These are phyloP conservation scores for Neoascia interrupta DNA, from an alignment of 2,888 invertebrate genomes.

Conservation along the genomic window DNA sequence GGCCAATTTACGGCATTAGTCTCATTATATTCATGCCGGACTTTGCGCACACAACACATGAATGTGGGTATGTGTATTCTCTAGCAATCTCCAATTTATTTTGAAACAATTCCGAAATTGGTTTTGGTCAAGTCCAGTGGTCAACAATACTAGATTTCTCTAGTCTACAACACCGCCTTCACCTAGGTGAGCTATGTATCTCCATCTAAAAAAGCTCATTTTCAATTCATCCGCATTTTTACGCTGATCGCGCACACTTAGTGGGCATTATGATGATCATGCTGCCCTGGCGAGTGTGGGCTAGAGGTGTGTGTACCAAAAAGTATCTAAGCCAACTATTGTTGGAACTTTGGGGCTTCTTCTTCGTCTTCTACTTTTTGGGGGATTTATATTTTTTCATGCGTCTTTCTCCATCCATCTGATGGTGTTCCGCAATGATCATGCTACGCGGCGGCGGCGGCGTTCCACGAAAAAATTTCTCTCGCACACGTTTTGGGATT, in stretches of 20 bases:
- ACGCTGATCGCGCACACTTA: slow-evolving; percentile 58
- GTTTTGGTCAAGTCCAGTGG: slow-evolving; percentile 5
- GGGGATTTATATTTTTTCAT: neutral
- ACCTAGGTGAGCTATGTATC: no score
- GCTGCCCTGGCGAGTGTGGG: slow-evolving; percentile 31
- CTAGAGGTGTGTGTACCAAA: slow-evolving; percentile 12
- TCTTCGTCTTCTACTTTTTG: slow-evolving; percentile 3
- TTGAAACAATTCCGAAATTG: slow-evolving; percentile 37
- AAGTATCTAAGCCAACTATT: slow-evolving; percentile 39
- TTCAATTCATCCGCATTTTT: slow-evolving; percentile 46
- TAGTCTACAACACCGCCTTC: no score
- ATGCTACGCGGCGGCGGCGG: slow-evolving; percentile 34
- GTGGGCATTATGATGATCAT: slow-evolving; percentile 42
- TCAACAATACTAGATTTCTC: slow-evolving; percentile 40
- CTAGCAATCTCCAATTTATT: no score
- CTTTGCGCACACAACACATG: no score
- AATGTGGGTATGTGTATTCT: no score
- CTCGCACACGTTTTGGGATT: slow-evolving; percentile 7
- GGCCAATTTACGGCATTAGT: no score
- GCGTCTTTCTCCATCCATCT: no score
- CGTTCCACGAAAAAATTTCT: slow-evolving; percentile 47
- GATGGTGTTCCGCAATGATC: slow-evolving; percentile 51
- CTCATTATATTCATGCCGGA: slow-evolving; percentile 32
- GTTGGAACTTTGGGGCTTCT: no score
- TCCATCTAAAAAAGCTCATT: slow-evolving; percentile 14